Conservation (phyloP, 2,888 invertebrate species). For the Oscheius sp. region DNA sequence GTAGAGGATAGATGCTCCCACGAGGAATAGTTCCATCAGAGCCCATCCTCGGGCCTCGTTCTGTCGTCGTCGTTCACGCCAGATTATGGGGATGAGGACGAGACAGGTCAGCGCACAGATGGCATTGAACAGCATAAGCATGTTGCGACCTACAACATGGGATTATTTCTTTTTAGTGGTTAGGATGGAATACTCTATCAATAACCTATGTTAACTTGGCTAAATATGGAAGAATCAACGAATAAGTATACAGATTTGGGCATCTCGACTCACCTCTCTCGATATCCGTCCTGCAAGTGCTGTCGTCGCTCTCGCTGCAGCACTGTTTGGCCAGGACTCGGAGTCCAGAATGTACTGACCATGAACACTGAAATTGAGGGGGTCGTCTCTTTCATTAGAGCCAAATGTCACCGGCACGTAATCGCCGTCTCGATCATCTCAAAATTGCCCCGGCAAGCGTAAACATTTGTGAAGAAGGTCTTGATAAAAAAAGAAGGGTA, state of each 20-base stretch:
- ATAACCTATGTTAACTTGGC: neutral
- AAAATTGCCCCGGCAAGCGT: slow-evolving; percentile 15
- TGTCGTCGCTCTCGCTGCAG: slow-evolving; percentile 48
- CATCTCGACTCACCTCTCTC: slow-evolving; percentile 42
- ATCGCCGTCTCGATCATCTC: slow-evolving; percentile 4
- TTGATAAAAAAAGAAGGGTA: neutral
- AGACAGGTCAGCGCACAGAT: slow-evolving; percentile 65
- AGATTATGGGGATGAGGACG: slow-evolving; percentile 66
- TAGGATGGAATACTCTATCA: no score
- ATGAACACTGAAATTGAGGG: slow-evolving; percentile 65
- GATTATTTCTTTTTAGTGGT: neutral
- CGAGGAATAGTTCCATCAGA: slow-evolving; percentile 73
- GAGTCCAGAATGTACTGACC: slow-evolving; percentile 67
- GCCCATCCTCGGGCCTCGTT: slow-evolving; percentile 73
- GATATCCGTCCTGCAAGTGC: slow-evolving; percentile 51
- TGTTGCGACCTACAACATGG: slow-evolving; percentile 49
- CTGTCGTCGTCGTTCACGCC: slow-evolving; percentile 58
- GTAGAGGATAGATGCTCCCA: slow-evolving; percentile 72
- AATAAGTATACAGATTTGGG: neutral
- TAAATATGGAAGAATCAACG: no score
- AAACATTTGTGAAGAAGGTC: neutral
- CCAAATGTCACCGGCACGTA: neutral
- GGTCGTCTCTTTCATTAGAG: neutral
- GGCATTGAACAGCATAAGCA: slow-evolving; percentile 64
- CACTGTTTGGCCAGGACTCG: slow-evolving; percentile 68